Percentiles rank a stretch among this genome's conserved stretches.
phyloP scores from a whole-genome alignment of 2,888 invertebrate genomes.

The Ariolimax columbianus region DNA sequence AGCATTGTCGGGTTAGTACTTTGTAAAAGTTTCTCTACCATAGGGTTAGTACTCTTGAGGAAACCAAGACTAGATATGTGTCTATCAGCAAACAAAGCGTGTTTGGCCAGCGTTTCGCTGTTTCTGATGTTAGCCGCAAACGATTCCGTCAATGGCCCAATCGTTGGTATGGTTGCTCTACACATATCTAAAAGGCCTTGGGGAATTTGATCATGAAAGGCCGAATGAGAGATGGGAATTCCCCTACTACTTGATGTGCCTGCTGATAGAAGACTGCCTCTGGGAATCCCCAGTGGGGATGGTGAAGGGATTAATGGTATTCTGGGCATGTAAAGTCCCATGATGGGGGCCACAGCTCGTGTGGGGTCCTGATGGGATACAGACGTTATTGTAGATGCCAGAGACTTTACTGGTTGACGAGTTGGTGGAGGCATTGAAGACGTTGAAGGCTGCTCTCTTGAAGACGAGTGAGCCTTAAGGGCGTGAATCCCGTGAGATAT shows the following conservation, averaged over 20 bases:
- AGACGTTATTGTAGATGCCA: slow-evolving; percentile 34
- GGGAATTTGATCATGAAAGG: slow-evolving; percentile 55
- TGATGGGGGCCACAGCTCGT: slow-evolving; percentile 36
- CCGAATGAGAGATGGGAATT: slow-evolving; percentile 47
- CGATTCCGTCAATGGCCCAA: slow-evolving; percentile 59
- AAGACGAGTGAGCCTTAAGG: slow-evolving; percentile 21
- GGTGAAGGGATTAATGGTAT: slow-evolving; percentile 49
- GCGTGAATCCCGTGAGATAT: background rate
- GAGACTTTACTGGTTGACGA: slow-evolving; percentile 44
- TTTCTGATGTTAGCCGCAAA: slow-evolving; percentile 58
- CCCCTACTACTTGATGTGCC: background rate
- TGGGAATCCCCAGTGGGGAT: slow-evolving; percentile 42
- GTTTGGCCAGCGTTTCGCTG: slow-evolving; percentile 49
- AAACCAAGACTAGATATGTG: slow-evolving; percentile 51
- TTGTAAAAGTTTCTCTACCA: slow-evolving; percentile 76
- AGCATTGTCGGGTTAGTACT: slow-evolving; percentile 85
- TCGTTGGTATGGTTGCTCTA: slow-evolving; percentile 53
- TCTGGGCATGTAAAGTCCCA: slow-evolving; percentile 58
- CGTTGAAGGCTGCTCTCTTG: slow-evolving; percentile 31
- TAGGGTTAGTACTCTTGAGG: slow-evolving; percentile 64
- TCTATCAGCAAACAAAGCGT: slow-evolving; percentile 54
- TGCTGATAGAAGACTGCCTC: slow-evolving; percentile 24
- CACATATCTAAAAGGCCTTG: slow-evolving; percentile 55
- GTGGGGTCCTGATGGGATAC: slow-evolving; percentile 26
- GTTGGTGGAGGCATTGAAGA: slow-evolving; percentile 49